Conservation (phyloP, 2,797 vertebrate genomes). For the Spinibarbus caldwelli region DNA sequence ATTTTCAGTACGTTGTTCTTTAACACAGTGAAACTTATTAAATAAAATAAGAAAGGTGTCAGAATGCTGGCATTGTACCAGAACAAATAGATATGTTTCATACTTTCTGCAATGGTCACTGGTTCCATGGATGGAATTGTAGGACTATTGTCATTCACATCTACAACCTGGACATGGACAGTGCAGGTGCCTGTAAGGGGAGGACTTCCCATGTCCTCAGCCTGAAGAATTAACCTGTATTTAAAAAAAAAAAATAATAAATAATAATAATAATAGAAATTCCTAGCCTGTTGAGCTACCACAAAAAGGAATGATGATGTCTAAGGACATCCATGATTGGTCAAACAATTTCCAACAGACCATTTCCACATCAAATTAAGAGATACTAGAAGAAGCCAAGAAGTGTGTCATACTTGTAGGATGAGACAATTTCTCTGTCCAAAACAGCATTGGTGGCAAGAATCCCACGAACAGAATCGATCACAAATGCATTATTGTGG, state of each 20-base stretch:
- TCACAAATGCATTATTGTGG: conserved; percentile 80
- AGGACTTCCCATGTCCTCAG: conserved; percentile 87
- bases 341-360: neutral
- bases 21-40: neutral
- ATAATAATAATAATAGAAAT: neutral
- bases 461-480: conserved; percentile 84
- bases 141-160: conserved; percentile 92
- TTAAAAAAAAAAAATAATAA: neutral
- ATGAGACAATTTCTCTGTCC: conserved; percentile 83
- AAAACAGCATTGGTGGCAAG: conserved; percentile 80
- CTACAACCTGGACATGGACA: conserved; percentile 85
- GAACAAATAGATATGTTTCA: conserved; percentile 61
- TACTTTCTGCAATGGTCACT: conserved; percentile 87
- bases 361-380: neutral
- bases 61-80: neutral
- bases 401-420: conserved; percentile 83
- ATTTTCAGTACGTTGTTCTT: neutral
- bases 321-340: neutral
- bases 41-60: neutral
- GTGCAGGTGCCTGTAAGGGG: conserved; percentile 79
- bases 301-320: neutral
- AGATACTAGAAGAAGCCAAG: neutral
- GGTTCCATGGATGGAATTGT: conserved; percentile 78
- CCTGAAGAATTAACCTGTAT: conserved; percentile 86
- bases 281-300: neutral